Conservation (phyloP, 53 echinoderm and acorn worm species). For the Paracentrotus lividus region DNA sequence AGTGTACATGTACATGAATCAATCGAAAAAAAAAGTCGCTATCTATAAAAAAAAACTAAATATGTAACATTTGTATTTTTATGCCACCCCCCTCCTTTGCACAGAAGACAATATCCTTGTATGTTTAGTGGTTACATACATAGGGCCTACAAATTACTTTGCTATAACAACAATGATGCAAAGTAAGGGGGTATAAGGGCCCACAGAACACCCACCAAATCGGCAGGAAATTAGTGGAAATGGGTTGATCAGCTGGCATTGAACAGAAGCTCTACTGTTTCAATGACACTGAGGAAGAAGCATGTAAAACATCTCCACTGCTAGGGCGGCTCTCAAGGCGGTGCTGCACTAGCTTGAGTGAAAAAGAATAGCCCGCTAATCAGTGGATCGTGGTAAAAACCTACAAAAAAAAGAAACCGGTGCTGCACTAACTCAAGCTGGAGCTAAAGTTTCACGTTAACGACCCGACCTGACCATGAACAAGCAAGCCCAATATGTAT, state of each 20-base stretch:
- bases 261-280: constrained; percentile 31
- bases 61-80: no score
- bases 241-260: constrained; percentile 66
- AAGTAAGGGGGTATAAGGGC: constrained; percentile 32
- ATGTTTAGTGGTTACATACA: neutral
- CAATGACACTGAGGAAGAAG: constrained; percentile 34
- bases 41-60: no score
- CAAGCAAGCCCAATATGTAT: no score
- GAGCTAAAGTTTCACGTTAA: no score
- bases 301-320: neutral
- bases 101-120: neutral
- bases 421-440: no score
- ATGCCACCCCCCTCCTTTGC: neutral
- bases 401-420: no score
- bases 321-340: no score
- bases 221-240: constrained; percentile 69
- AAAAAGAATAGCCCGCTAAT: no score
- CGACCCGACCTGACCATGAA: no score
- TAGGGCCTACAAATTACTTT: no score
- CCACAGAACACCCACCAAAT: constrained; percentile 55
- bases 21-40: no score
- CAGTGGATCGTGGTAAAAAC: no score
- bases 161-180: neutral
- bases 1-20: neutral
- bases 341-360: neutral